A percentile compares a stretch with the other conserved stretches of the same genome.
Conservation (phyloP, 2,888 invertebrate species). For the Mesoligia furuncula region DNA sequence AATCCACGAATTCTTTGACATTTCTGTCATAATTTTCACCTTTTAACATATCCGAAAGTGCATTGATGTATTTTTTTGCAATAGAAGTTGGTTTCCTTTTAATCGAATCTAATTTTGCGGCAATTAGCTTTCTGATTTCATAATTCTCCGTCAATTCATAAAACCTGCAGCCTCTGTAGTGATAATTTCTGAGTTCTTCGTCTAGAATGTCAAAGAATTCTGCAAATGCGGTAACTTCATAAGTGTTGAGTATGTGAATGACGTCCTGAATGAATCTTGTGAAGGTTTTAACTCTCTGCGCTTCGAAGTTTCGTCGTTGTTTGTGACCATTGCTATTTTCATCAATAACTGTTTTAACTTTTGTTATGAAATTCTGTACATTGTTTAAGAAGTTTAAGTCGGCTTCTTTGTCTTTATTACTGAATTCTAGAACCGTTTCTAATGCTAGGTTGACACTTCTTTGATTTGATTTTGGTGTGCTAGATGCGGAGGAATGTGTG, state of each 20-base stretch:
- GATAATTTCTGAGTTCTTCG: constrained; percentile 72
- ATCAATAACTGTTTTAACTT: constrained; percentile 36
- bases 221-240: constrained; percentile 71
- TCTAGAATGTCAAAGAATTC: constrained; percentile 65
- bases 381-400: constrained; percentile 28
- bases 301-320: constrained; percentile 25
- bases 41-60: constrained; percentile 48
- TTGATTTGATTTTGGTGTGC: background rate
- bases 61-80: constrained; percentile 63
- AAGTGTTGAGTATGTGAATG: constrained; percentile 65
- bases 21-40: constrained; percentile 46
- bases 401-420: background rate
- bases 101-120: constrained; percentile 63
- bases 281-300: constrained; percentile 58
- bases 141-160: constrained; percentile 67
- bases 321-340: background rate
- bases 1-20: constrained; percentile 60
- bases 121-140: constrained; percentile 65
- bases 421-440: constrained; percentile 22
- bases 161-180: constrained; percentile 72
- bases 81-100: constrained; percentile 56
- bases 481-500: background rate
- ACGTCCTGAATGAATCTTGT: constrained; percentile 71
- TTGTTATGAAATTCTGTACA: constrained; percentile 33
- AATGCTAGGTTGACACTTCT: constrained; percentile 15